phyloP scores from a whole-genome alignment of 2,113 vertebrate species.

The Morone saxatilis region DNA sequence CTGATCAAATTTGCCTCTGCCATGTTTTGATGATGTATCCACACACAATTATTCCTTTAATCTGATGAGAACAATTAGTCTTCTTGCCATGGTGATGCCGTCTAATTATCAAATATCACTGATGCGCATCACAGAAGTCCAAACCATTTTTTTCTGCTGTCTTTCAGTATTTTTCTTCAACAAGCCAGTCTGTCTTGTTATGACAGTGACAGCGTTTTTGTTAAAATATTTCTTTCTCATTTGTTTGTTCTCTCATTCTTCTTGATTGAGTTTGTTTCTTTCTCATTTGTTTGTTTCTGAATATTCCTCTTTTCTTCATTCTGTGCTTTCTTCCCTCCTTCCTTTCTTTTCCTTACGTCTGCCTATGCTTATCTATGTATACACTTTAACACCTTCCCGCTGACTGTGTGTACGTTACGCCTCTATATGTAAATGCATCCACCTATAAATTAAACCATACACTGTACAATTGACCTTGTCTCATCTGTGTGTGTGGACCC shows the following conservation, averaged over 20 bases:
- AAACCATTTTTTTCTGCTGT: background rate
- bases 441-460: constrained; percentile 21
- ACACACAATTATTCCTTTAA: constrained; percentile 78
- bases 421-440: constrained; percentile 31
- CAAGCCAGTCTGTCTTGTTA: background rate
- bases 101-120: constrained; percentile 69
- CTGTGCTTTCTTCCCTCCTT: background rate
- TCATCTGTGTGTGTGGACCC: constrained; percentile 18
- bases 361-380: background rate
- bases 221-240: background rate
- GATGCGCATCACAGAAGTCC: constrained; percentile 54
- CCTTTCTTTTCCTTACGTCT: background rate
- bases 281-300: background rate
- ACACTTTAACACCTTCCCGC: background rate
- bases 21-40: constrained; percentile 77
- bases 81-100: constrained; percentile 25
- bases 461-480: constrained; percentile 41
- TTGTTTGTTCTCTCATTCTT: background rate
- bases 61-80: constrained; percentile 78
- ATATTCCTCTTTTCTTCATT: too few species aligned
- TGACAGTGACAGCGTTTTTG: background rate
- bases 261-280: background rate
- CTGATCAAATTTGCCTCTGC: constrained; percentile 77
- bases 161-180: background rate
- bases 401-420: background rate